phyloP scores from a whole-genome alignment of 23 tunicate species.

The Ascidia mentula region DNA sequence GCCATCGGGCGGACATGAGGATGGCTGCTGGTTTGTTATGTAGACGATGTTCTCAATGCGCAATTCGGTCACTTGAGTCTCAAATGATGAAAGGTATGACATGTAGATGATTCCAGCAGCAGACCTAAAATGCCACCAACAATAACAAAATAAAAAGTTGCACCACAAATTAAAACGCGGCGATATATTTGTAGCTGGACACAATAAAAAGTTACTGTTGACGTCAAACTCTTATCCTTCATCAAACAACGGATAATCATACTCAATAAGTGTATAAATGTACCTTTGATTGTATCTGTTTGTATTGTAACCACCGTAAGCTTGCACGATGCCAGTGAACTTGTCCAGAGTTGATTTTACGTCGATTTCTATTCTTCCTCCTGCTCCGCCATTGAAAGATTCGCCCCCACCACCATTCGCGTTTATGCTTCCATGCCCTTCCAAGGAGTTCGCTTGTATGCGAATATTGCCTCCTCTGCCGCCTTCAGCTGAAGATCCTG shows the following conservation, averaged over 20 bases:
- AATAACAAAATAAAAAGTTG: too few relatives aligned
- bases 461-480: slow-evolving; percentile 18
- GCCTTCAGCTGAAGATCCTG: not conserved
- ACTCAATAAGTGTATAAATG: too few relatives aligned
- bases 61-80: slow-evolving; percentile 6
- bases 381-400: not conserved
- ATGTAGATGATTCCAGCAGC: slow-evolving; percentile 20
- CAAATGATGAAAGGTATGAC: slow-evolving; percentile 19
- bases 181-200: not conserved
- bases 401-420: slow-evolving; percentile 10
- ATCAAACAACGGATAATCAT: too few relatives aligned
- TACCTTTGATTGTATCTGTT: not conserved
- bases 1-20: not conserved
- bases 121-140: too few relatives aligned
- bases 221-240: too few relatives aligned
- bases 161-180: too few relatives aligned
- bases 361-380: slow-evolving; percentile 25
- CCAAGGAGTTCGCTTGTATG: slow-evolving; percentile 6
- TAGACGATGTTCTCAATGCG: not conserved
- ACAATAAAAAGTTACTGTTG: too few relatives aligned
- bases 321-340: slow-evolving; percentile 13
- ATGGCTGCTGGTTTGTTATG: not conserved
- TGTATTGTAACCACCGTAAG: slow-evolving; percentile 10
- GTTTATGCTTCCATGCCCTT: slow-evolving; percentile 15
- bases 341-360: slow-evolving; percentile 8